Base-by-base conservation (phyloP, 2,113 vertebrate genomes). In the Redunca redunca region DNA sequence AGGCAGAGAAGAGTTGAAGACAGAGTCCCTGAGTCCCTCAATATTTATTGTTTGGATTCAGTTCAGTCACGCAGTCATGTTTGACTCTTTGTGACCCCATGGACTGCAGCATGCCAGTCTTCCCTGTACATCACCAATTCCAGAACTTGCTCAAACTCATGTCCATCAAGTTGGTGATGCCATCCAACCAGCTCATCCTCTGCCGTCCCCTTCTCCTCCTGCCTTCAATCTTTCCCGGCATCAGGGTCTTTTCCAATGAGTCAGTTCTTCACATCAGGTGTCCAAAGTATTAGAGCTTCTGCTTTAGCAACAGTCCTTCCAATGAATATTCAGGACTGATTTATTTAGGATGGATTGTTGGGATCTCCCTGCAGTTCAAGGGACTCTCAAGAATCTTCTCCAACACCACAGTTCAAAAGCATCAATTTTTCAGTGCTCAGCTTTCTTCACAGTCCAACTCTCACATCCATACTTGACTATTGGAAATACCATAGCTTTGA, bases 41-140 rank as follows among this genome's bases (percentile, higher is more conserved):
- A 3, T 43, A 53, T 40, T 55, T 60, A n/a, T 36, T 19, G 1
- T 83, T 83, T 88, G 50, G 5, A 40, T 40, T 71, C 67, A 71
- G 19, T 36, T 36, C 19, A 71, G n/a, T 71, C 67, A 71, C 0
- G 0, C 19, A 71, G 19, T 12, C n/a, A 0, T 71, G 19, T 36
- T n/a, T 0, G 4, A 67, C 64, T 36, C 64, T 67, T 21, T 67
- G 64, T 36, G 64, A 71, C 17, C n/a, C n/a, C 64, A 71, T 36
- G n/a, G 17, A 71, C 17, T 71, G 64, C 64, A 36, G 64, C 64
- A 67, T 1, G 2, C 7, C 17, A 67, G 64, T 17, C 4, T 67
- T 19, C 17, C n/a, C 33, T 67, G 33, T 36, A 33, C 17, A 36
- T 21, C 8, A 67, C 17, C 64, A 67, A 19, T 36, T 11, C 64